phyloP scores from a whole-genome alignment of 2,797 vertebrate species.

The Neosilurus mollespiculum region DNA sequence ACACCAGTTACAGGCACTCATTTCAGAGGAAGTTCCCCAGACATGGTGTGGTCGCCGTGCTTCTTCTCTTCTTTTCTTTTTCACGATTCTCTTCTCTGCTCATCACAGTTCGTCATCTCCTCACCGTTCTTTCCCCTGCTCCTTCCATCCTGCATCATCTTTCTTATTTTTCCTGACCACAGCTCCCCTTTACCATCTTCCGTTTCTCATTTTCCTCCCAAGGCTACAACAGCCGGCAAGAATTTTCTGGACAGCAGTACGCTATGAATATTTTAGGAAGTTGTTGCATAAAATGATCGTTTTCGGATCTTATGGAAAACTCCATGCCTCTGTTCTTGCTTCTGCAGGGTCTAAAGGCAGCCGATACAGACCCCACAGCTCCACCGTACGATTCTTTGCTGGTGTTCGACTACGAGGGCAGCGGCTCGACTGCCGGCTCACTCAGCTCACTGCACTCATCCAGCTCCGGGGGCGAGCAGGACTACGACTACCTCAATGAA shows the following conservation, averaged over 20 bases:
- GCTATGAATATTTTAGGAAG: slow-evolving; percentile 24
- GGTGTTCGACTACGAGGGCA: slow-evolving; percentile 97
- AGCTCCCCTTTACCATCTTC: slow-evolving; percentile 18
- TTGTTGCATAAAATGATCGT: slow-evolving; percentile 3
- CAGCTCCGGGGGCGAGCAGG: slow-evolving; percentile 92
- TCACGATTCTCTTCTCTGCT: neutral
- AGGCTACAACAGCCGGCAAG: slow-evolving; percentile 17
- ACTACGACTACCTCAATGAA: slow-evolving; percentile 97
- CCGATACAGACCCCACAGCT: slow-evolving; percentile 94
- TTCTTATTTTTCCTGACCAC: slow-evolving; percentile 8
- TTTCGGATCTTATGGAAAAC: neutral
- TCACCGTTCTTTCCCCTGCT: slow-evolving; percentile 37
- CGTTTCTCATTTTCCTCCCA: slow-evolving; percentile 17
- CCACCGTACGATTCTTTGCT: slow-evolving; percentile 95
- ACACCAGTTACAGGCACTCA: neutral
- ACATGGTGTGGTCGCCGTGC: neutral
- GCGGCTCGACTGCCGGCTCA: slow-evolving; percentile 93
- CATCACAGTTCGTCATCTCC: slow-evolving; percentile 5
- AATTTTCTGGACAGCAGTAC: slow-evolving; percentile 17
- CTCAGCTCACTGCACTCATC: slow-evolving; percentile 96
- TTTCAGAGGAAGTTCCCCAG: neutral
- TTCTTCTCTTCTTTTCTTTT: slow-evolving; percentile 32
- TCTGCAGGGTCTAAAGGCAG: slow-evolving; percentile 90
- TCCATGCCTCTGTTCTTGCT: neutral
- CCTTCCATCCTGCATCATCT: slow-evolving; percentile 1